A percentile compares a stretch with the other conserved stretches of the same genome.
These are phyloP conservation scores for Tringa solitaria DNA, from an alignment of 2,113 vertebrate genomes.

Conservation along the genomic window DNA sequence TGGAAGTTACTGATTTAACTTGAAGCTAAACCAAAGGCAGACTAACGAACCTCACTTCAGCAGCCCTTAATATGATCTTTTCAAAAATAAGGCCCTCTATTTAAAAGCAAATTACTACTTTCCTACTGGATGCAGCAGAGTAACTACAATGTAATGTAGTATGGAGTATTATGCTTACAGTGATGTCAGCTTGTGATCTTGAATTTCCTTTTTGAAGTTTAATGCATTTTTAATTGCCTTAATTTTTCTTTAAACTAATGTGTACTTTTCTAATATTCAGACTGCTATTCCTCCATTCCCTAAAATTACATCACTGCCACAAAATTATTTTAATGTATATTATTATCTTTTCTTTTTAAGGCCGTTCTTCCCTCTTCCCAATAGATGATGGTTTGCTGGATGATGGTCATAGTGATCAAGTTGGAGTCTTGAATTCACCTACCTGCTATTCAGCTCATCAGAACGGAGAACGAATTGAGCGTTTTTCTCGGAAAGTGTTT, in stretches of 20 bases:
- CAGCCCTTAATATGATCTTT: neutral
- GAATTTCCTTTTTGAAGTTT: neutral
- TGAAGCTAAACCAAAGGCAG: neutral
- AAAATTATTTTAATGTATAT: neutral
- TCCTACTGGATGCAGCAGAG: neutral
- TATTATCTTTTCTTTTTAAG: constrained; percentile 71
- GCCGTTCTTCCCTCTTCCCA: constrained; percentile 94
- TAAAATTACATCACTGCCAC: neutral
- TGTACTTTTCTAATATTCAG: neutral
- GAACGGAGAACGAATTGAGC: constrained; percentile 93
- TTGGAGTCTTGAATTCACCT: constrained; percentile 88
- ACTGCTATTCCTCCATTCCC: neutral
- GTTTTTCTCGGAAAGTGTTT: constrained; percentile 97
- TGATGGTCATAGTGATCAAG: constrained; percentile 90
- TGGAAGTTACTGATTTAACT: neutral
- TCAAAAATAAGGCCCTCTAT: neutral
- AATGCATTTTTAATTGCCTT: neutral
- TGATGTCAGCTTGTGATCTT: neutral
- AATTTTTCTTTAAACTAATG: neutral
- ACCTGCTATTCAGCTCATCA: constrained; percentile 91
- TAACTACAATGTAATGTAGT: neutral
- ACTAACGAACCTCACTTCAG: neutral
- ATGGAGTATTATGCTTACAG: neutral
- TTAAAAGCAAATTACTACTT: neutral
- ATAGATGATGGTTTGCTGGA: constrained; percentile 95